phyloP scores from a whole-genome alignment of 2,113 vertebrate genomes.

The Sinocyclocheilus maitianheensis region DNA sequence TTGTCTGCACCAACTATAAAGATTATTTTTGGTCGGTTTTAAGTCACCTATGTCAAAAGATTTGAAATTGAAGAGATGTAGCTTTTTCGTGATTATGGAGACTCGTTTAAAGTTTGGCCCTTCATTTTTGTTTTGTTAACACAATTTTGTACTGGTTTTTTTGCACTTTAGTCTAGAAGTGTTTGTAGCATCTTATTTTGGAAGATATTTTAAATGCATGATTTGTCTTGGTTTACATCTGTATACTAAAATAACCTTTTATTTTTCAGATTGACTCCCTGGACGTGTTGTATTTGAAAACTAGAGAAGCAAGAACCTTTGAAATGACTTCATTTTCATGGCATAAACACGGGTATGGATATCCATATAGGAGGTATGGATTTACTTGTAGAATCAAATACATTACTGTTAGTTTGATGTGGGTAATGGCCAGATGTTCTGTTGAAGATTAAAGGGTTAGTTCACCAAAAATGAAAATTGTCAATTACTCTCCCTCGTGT shows the following conservation, averaged over 20 bases:
- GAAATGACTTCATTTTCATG: not conserved
- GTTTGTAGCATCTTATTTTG: not conserved
- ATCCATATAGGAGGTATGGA: not conserved
- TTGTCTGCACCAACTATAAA: not conserved
- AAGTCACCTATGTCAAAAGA: not conserved
- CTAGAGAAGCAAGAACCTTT: not conserved
- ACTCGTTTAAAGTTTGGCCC: not conserved
- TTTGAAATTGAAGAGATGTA: not conserved
- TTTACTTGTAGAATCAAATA: not conserved
- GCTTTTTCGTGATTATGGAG: not conserved
- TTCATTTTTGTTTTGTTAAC: not conserved
- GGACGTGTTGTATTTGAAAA: not conserved
- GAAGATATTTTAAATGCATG: not conserved
- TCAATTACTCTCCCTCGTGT: too few species aligned
- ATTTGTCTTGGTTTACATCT: not conserved
- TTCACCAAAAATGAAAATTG: too few species aligned
- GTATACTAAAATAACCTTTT: not conserved
- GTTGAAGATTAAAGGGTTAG: too few species aligned
- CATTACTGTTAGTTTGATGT: not conserved
- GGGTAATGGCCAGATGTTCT: not conserved
- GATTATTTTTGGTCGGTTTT: not conserved
- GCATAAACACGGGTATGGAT: too few species aligned
- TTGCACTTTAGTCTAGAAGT: not conserved
- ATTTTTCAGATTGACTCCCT: not conserved
- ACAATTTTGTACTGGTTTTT: not conserved